These are phyloP conservation scores for Drosophila lini DNA, from an alignment of 1,140 invertebrate species.

Conservation along the genomic window DNA sequence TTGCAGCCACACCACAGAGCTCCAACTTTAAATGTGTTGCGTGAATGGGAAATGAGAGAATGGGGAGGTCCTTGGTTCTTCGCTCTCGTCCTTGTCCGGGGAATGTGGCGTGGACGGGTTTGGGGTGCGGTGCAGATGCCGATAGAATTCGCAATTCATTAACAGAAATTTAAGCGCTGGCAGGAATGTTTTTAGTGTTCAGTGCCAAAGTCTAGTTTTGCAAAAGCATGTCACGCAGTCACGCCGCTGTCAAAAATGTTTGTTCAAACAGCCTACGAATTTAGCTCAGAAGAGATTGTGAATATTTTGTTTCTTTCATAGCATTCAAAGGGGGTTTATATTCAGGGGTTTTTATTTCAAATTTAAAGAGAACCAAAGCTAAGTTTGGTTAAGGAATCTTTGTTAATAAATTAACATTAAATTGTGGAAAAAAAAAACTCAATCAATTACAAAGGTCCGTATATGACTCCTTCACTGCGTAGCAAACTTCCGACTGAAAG, in stretches of 20 bases:
- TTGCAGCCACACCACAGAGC: conserved; percentile 43
- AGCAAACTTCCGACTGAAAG: too few relatives aligned
- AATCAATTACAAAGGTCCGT: not conserved
- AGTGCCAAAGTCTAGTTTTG: conserved; percentile 5
- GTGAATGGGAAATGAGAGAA: conserved; percentile 29
- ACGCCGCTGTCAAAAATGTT: conserved; percentile 14
- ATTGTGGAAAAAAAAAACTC: too few relatives aligned
- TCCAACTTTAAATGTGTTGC: conserved; percentile 54
- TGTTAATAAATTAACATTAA: not conserved
- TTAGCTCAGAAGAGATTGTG: not conserved
- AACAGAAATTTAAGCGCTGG: conserved; percentile 35
- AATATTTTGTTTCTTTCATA: not conserved
- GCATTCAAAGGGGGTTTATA: not conserved
- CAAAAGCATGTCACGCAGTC: conserved; percentile 10
- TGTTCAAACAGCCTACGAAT: conserved; percentile 2
- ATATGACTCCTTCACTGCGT: not conserved
- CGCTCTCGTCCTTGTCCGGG: not conserved
- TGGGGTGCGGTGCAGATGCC: conserved; percentile 13
- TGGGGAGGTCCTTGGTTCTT: conserved; percentile 11
- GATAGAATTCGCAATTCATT: conserved; percentile 49
- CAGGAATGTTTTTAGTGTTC: conserved; percentile 8
- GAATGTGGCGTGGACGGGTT: not conserved
- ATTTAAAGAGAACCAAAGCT: not conserved
- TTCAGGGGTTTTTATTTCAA: not conserved
- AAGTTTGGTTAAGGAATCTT: too few relatives aligned